phyloP scores from a whole-genome alignment of 2,113 vertebrate genomes.

The Chinchilla lanigera region DNA sequence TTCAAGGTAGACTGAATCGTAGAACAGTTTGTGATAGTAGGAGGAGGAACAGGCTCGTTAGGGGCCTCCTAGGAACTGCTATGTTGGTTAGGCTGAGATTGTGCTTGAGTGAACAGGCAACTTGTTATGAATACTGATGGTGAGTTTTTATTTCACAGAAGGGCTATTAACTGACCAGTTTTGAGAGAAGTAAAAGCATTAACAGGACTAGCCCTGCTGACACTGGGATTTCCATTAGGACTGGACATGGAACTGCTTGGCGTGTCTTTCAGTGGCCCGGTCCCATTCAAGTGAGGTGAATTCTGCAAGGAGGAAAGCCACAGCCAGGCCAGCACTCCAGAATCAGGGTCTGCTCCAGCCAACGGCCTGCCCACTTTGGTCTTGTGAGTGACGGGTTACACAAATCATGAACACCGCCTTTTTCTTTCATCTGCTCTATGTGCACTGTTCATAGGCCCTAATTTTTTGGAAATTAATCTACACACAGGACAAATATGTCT shows the following conservation, averaged over 20 bases:
- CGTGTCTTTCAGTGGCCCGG: constrained; percentile 90
- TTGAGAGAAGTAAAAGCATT: constrained; percentile 86
- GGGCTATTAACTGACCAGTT: constrained; percentile 91
- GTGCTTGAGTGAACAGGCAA: constrained; percentile 80
- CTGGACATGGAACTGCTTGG: constrained; percentile 88
- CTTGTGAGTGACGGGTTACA: not conserved
- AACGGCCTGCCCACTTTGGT: not conserved
- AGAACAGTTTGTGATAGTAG: constrained; percentile 82
- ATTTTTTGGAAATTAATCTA: not conserved
- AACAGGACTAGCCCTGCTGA: constrained; percentile 87
- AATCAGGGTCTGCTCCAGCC: not conserved
- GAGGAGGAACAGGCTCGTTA: constrained; percentile 83
- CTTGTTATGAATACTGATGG: constrained; percentile 93
- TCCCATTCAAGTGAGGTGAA: constrained; percentile 92
- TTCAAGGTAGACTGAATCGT: constrained; percentile 94
- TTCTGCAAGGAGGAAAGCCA: constrained; percentile 86
- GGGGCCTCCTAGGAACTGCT: constrained; percentile 73
- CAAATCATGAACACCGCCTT: not conserved
- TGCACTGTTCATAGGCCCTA: not conserved
- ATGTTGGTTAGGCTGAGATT: constrained; percentile 74
- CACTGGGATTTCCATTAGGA: constrained; percentile 82
- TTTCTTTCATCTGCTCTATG: not conserved
- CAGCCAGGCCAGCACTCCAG: not conserved
- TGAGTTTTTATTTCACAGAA: constrained; percentile 91
- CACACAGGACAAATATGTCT: not conserved